Base-by-base conservation (phyloP, 2,113 vertebrate genomes). In the Perccottus glenii region DNA sequence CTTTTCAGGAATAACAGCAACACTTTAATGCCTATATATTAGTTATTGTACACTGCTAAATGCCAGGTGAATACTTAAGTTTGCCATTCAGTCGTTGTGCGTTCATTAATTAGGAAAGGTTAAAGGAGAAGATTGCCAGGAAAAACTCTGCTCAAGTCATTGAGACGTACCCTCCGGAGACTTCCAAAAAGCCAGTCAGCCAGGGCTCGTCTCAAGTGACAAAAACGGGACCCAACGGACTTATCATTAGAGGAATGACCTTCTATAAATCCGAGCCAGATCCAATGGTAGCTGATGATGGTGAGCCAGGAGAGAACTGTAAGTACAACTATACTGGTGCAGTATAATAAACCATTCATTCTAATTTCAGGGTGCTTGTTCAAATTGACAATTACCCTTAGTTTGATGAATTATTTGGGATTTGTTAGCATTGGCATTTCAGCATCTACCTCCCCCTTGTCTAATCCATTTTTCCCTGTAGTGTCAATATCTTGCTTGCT, bases 231-330 rank as follows among this genome's bases (percentile, higher is more conserved):
- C 89, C 92, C 53, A 92, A 88, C 62, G 94, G 94, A 63, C 93
- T 96, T 35, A 91, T 97, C 46, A 91, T 98, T 75, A 92, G 96
- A 77, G 96, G 95, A 15, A 88, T 98, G 81, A 98, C 96, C 65
- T 99, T 96, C 85, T 98, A 99, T 81, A 99, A 98, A 85, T 94
- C 97, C 5, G 95, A 96, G 76, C 91, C 92, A 36, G 82, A 89
- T 57, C 85, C 77, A 0, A 88, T 88, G 86, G 84, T 87, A 64
- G 86, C 91, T 0, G 96, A 99, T 51, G 94, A 94, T 0, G 93
- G 94, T 0, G 94, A 97, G 58, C 92, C 93, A 0, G 96, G 96
- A 52, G 96, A 96, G 43, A 94, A 91, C 57, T 90, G 97, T 98
- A 86, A 95, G 95, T 94, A 4, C 35, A 43, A 56, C 53, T 55